Evolutionary conservation across 2,113 vertebrate species (phyloP).

Genomic region (Mirza zaza): DNA sequence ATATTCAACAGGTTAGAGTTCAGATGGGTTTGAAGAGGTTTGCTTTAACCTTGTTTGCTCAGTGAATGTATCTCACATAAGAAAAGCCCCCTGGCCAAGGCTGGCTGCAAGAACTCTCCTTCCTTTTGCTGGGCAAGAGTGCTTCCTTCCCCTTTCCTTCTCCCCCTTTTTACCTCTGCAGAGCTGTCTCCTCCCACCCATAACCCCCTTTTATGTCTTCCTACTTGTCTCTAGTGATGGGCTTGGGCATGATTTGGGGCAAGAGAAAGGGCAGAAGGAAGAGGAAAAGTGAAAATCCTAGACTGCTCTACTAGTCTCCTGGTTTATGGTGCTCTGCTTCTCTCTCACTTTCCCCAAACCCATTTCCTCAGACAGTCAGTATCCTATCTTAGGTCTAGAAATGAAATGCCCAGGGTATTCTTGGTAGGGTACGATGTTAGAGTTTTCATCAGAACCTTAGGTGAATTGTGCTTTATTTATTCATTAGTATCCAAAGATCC

Average conservation of each 20-base stretch:
- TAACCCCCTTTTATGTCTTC: neutral
- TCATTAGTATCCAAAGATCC: neutral
- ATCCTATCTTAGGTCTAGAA: neutral
- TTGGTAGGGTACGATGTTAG: neutral
- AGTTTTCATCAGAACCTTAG: neutral
- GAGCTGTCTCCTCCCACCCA: neutral
- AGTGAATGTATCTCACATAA: neutral
- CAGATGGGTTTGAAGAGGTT: neutral
- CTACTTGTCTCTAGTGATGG: neutral
- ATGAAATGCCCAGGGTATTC: neutral
- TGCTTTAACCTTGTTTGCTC: neutral
- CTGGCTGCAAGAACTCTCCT: neutral
- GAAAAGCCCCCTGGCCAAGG: neutral
- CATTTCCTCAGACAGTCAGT: neutral
- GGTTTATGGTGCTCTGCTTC: neutral
- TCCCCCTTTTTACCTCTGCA: neutral
- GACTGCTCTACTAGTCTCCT: neutral
- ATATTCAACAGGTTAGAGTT: neutral
- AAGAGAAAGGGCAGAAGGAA: neutral
- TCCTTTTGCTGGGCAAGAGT: neutral
- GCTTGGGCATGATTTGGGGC: neutral
- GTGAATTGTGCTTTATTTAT: neutral
- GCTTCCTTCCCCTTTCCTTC: neutral
- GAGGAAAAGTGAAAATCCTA: neutral
- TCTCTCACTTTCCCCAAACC: neutral